Evolutionary conservation across 2,113 vertebrate genomes (phyloP), one percentile per base, ranked within the genome.

Genomic region (Lichenostomus cassidix): DNA sequence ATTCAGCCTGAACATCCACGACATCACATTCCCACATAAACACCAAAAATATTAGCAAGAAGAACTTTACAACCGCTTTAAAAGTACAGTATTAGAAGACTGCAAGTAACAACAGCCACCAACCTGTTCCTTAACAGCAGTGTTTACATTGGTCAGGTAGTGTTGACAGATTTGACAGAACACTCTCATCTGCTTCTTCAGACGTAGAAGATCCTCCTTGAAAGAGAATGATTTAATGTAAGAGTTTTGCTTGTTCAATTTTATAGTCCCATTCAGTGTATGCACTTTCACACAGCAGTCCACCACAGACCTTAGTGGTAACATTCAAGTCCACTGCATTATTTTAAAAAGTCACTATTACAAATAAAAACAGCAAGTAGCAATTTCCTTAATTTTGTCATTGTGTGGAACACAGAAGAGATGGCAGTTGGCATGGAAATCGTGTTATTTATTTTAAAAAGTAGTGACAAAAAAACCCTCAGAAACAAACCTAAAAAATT

Each of bases 141-240:
- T 99, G 98, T 99, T 99, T 97, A 99, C 98, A 64, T 99, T 99
- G 95, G 99, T 99, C 97, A 99, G 98, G 98, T 99, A 99, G 98
- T 99, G 99, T 97, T 99, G 99, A 97, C 99, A 99, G 97, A 99
- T 99, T 98, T 99, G 98, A 97, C 99, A 99, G 97, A 99, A 99
- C 58, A 99, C 99, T 96, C 99, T 98, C 98, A 99, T 99, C 97
- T 99, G 99, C 96, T 99, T 99, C 98, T 99, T 99, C 82, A 99
- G 97, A 74, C 98, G 99, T 52, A 99, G 97, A 97, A 99, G 96
- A 79, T 99, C 99, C 89, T 99, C 99, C 99, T 99, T 95, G 35
- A 93, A 97, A 98, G 62, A 87, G n/a, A 92, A 86, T 10, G 1
- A 92, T 93, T 90, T 73, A 19, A 81, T n/a, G 0, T 55, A 92